Evolutionary conservation across 2,113 vertebrate genomes (phyloP), one percentile per base, ranked within the genome.

Genomic region (Gasterosteus nipponicus): DNA sequence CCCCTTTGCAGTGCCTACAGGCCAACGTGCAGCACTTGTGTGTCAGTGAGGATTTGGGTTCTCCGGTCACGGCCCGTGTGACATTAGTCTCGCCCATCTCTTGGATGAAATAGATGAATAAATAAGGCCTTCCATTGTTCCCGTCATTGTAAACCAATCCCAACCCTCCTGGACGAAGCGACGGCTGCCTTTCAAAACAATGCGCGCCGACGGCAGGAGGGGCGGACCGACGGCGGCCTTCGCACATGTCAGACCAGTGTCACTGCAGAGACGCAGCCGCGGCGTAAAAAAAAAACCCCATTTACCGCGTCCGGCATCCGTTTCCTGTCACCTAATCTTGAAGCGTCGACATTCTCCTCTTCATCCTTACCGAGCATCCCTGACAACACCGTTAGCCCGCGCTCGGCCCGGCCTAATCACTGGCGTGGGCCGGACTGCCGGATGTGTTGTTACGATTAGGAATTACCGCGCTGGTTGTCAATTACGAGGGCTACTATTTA

Each of bases 401-500:
- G 10, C 72, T 78, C 9, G 29, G 63, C 72, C 84, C 63, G 3
- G 60, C 26, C 66, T 84, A 75, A 82, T 88, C 80, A 80, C 71
- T 54, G 6, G 62, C 19, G 1, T 60, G 72, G 56, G 65, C 71
- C 73, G 68, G 58, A 39, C 65, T 72, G 77, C 75, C 65, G 83
- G 73, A 81, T 77, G 77, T 77, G 87, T 87, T 80, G 82, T 89
- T 89, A 83, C 62, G 77, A 87, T 89, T 84, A 86, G 83, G 77
- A 87, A 87, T 91, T 80, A 82, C 80, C 85, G 82, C 44, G 81
- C 77, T 38, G 67, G 79, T 89, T 86, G 88, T 91, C 88, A 89
- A 86, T 91, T 91, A 89, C 16, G 54, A 86, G 69, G 74, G 76
- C 82, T 80, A 77, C 82, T 89, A 80, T 91, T 89, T 89, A 88